Base-by-base conservation (phyloP, 2,113 vertebrate species). In the Kryptolebias marmoratus region DNA sequence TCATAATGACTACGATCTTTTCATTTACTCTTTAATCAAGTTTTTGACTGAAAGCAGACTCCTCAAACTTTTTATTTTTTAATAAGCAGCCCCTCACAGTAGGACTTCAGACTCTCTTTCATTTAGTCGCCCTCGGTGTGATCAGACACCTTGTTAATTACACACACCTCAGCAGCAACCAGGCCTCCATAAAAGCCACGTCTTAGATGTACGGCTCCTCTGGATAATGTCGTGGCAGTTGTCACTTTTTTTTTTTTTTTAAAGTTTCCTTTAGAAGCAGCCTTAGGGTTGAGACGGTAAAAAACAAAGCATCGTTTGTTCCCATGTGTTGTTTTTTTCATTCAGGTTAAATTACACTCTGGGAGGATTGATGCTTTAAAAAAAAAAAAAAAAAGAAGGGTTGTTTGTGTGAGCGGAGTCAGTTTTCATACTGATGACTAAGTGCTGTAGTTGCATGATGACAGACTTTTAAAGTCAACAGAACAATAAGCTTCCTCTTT, bases 111-210 rank as follows among this genome's bases (percentile, higher is more conserved):
- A 65, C 63, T 39, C 11, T 58, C 27, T 77, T 56, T 65, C 27
- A 48, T 36, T 67, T 22, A 64, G 60, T 58, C 63, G 28, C 82
- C 55, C 32, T 78, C 64, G 73, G 75, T 81, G 61, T 83, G 71
- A 86, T 85, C 76, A 83, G 64, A 70, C 60, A 65, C 47, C 28
- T 71, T 75, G 76, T 54, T 84, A 79, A 77, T 77, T 73, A 71
- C 71, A 86, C 68, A 57, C 65, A 60, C 8, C 49, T 77, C 54
- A 11, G 61, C 48, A 48, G 61, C 28, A 77, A 72, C 73, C 73
- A 50, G 58, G 72, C 63, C 50, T 39, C 52, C 68, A 49, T 80
- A 76, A 80, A 82, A 71, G 58, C 14, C 48, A 63, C 50, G 55
- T 48, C 66, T 28, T n/a, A 55, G 22, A 39, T 32, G 52, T 15